phyloP scores from a whole-genome alignment of 2,797 vertebrate genomes.

The Pangasius djambal region DNA sequence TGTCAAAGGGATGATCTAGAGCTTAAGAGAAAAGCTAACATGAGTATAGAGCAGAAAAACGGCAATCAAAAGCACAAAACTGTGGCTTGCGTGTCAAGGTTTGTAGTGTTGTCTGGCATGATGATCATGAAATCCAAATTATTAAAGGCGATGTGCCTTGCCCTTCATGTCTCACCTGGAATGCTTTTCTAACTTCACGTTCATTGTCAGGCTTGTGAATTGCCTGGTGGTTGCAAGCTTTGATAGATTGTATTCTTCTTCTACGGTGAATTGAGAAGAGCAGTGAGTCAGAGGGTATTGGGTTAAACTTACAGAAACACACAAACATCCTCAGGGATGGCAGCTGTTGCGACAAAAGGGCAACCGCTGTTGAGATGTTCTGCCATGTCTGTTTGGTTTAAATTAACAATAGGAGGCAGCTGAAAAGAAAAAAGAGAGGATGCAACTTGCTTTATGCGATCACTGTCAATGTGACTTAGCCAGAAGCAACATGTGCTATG shows the following conservation, averaged over 20 bases:
- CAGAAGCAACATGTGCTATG: slow-evolving; percentile 34
- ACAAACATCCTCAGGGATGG: slow-evolving; percentile 46
- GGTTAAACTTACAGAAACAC: slow-evolving; percentile 45
- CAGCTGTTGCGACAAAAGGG: slow-evolving; percentile 58
- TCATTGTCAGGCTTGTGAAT: slow-evolving; percentile 44
- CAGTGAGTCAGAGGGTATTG: slow-evolving; percentile 58
- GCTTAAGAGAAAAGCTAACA: slow-evolving; percentile 40
- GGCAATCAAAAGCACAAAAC: slow-evolving; percentile 7
- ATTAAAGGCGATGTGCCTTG: slow-evolving; percentile 12
- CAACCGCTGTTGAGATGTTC: slow-evolving; percentile 36
- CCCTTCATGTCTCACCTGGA: slow-evolving; percentile 38
- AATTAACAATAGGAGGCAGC: slow-evolving; percentile 29
- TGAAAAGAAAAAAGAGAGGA: slow-evolving; percentile 4
- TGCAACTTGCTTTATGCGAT: slow-evolving; percentile 24
- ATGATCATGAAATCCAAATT: slow-evolving; percentile 10
- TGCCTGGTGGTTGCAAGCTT: slow-evolving; percentile 33
- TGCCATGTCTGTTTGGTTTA: slow-evolving; percentile 39
- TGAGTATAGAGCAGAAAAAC: background rate
- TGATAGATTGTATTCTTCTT: slow-evolving; percentile 29
- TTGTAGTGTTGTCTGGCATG: slow-evolving; percentile 18
- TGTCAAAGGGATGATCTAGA: slow-evolving; percentile 26
- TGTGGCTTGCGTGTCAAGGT: slow-evolving; percentile 40
- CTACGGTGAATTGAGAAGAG: slow-evolving; percentile 33
- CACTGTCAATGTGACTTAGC: slow-evolving; percentile 38
- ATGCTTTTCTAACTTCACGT: slow-evolving; percentile 28